Percentiles rank a stretch among this genome's conserved stretches.
Evolutionary conservation across 2,113 vertebrate genomes (phyloP).

Genomic region (Chaetops frenatus): DNA sequence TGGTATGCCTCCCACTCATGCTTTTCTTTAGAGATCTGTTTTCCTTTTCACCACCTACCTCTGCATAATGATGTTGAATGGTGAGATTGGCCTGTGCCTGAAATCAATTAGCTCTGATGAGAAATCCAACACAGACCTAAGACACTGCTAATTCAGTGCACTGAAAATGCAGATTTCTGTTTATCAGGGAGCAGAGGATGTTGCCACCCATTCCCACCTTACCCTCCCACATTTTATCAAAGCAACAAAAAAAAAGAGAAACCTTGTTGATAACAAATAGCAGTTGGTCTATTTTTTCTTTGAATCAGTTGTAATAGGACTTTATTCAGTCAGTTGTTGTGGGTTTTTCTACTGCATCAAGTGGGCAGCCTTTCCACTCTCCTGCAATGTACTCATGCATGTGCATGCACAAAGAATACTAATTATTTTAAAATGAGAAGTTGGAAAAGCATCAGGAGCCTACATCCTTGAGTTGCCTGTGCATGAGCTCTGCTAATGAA

Average conservation of each 20-base stretch:
- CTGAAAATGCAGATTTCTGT: slow-evolving; percentile 2
- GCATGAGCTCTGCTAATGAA: neutral
- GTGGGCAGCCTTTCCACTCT: neutral
- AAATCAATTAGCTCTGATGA: slow-evolving; percentile 27
- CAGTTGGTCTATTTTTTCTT: neutral
- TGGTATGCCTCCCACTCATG: neutral
- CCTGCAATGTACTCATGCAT: neutral
- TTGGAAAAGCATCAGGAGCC: neutral
- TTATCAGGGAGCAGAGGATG: neutral
- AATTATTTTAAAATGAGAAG: slow-evolving; percentile 21
- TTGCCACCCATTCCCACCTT: rapidly evolving
- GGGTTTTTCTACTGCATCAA: neutral
- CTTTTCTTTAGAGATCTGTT: slow-evolving; percentile 23
- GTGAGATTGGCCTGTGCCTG: slow-evolving; percentile 27
- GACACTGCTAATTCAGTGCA: slow-evolving; percentile 3
- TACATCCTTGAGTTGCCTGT: neutral
- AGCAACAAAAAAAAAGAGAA: neutral
- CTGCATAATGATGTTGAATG: slow-evolving; percentile 16
- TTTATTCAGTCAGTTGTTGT: neutral
- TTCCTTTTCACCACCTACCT: slow-evolving; percentile 18
- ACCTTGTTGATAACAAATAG: neutral
- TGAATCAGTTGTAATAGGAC: neutral
- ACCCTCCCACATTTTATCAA: neutral
- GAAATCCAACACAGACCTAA: slow-evolving; percentile 3
- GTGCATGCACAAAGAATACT: neutral